Conservation (phyloP, 2,797 vertebrate species). For the Amblyopsis hoosieri region DNA sequence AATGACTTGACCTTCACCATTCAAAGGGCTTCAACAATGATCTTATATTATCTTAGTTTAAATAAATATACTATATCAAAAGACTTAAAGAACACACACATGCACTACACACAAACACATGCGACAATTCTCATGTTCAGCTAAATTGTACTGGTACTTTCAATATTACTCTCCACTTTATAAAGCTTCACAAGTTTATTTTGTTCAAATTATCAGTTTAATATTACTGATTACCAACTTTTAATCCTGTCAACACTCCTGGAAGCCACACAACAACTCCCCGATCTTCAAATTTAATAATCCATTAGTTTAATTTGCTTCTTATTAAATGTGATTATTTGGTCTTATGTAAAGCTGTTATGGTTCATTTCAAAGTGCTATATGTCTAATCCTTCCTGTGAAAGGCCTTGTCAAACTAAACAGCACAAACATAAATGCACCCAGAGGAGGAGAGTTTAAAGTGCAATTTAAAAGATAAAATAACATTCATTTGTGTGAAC, state of each 20-base stretch:
- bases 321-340: constrained; percentile 5
- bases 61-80: constrained; percentile 32
- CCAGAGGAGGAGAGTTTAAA: no score
- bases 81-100: background rate
- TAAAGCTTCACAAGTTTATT: background rate
- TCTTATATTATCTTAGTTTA: constrained; percentile 22
- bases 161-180: constrained; percentile 16
- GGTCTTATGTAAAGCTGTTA: background rate
- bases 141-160: constrained; percentile 16
- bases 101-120: constrained; percentile 3
- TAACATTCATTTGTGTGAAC: no score
- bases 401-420: no score
- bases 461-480: no score
- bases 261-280: background rate
- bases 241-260: background rate
- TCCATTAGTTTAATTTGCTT: constrained; percentile 7
- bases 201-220: background rate
- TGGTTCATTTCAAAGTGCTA: background rate
- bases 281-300: background rate
- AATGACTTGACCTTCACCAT: background rate
- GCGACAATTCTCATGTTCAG: background rate
- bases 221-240: background rate
- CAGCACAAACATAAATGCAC: no score
- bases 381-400: background rate
- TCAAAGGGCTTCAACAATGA: constrained; percentile 42